Evolutionary conservation across 2,113 vertebrate species (phyloP).

Genomic region (Origma solitaria): DNA sequence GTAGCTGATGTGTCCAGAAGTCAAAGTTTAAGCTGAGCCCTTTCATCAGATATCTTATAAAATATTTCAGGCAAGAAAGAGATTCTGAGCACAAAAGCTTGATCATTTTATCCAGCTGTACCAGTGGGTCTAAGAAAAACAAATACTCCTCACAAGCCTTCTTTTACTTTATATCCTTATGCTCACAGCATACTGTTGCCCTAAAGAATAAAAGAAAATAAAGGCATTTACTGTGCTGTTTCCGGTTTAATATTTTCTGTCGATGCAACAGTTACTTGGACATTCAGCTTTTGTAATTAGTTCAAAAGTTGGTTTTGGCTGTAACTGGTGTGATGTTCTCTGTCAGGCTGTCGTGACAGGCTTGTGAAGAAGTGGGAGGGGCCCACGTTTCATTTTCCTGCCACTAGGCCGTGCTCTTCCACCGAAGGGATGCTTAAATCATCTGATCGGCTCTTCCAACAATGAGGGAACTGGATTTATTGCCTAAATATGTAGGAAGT

Average conservation of each 20-base stretch:
- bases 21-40: background rate
- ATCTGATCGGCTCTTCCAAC: background rate
- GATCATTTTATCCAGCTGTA: background rate
- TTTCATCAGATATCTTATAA: background rate
- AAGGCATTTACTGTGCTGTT: background rate
- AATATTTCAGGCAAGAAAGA: background rate
- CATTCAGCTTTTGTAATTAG: background rate
- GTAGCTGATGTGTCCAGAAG: background rate
- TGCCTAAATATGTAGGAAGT: background rate
- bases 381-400: background rate
- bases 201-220: background rate
- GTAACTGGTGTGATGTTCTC: background rate
- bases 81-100: background rate
- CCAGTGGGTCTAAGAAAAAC: background rate
- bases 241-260: background rate
- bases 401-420: conserved; percentile 23
- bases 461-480: background rate
- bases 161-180: background rate
- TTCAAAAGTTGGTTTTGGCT: background rate
- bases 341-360: background rate
- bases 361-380: background rate
- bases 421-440: background rate
- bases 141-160: background rate
- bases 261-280: background rate
- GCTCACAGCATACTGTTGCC: background rate